Percentiles rank a stretch among this genome's conserved stretches.
Evolutionary conservation across 2,888 invertebrate genomes (phyloP).

Genomic region (Subacronicta megacephala): DNA sequence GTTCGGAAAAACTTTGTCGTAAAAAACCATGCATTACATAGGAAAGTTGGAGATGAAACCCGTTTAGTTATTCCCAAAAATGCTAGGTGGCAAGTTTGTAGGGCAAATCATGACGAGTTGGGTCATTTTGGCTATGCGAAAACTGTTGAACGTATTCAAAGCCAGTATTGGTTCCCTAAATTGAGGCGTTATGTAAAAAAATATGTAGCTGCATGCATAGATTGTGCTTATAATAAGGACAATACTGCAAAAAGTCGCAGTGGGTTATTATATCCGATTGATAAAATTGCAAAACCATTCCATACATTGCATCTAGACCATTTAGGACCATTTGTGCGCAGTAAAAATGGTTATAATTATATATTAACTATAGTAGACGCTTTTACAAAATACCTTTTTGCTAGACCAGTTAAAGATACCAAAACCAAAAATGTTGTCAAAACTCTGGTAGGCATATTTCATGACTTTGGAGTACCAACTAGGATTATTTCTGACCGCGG

Average conservation of each 20-base stretch:
- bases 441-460: conserved; percentile 2
- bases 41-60: conserved; percentile 1
- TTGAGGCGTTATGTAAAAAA: conserved; percentile 6
- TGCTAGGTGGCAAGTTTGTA: conserved; percentile 16
- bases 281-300: conserved; percentile 1
- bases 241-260: neutral
- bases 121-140: conserved; percentile 20
- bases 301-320: conserved; percentile 13
- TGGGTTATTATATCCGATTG: conserved; percentile 4
- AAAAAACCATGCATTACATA: conserved; percentile 9
- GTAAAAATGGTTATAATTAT: neutral
- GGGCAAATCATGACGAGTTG: conserved; percentile 15
- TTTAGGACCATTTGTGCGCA: conserved; percentile 11
- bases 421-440: conserved; percentile 3
- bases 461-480: conserved; percentile 2
- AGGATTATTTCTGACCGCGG: conserved; percentile 9
- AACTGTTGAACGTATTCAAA: conserved; percentile 11
- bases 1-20: conserved; percentile 4
- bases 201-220: conserved; percentile 11
- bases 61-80: conserved; percentile 11
- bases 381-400: conserved; percentile 11
- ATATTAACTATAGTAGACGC: conserved; percentile 10
- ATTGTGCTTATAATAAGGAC: conserved; percentile 16
- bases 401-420: conserved; percentile 1
- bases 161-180: conserved; percentile 16